phyloP scores from a whole-genome alignment of 2,888 invertebrate species.

The Patella pellucida region DNA sequence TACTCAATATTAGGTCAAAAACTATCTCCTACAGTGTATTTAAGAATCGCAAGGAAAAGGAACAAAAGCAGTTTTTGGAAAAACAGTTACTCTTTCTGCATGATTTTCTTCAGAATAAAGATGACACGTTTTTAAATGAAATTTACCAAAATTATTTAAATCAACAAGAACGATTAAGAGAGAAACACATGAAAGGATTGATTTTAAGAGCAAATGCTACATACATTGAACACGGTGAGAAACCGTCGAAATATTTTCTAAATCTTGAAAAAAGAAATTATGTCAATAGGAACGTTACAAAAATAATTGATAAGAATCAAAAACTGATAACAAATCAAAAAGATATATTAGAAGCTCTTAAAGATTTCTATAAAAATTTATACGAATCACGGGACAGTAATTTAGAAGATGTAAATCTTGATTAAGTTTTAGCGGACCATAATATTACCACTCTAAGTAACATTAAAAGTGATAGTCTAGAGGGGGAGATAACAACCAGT shows the following conservation, averaged over 20 bases:
- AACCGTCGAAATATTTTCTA: constrained; percentile 3
- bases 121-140: constrained; percentile 5
- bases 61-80: no score
- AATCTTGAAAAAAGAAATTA: neutral
- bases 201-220: neutral
- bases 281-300: neutral
- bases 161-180: neutral
- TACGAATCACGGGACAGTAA: neutral
- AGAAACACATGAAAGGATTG: neutral
- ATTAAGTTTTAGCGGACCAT: neutral
- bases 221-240: neutral
- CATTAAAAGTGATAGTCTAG: neutral
- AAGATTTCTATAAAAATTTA: neutral
- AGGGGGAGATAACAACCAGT: neutral
- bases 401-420: neutral
- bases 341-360: neutral
- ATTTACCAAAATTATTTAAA: constrained; percentile 3
- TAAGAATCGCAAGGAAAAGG: no score
- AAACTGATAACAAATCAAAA: neutral
- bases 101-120: neutral
- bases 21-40: no score
- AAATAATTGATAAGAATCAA: neutral
- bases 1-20: no score
- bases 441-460: neutral
- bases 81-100: no score